These are phyloP conservation scores for Tarsius wallacei DNA, from an alignment of 2,797 vertebrate genomes.

Conservation along the genomic window DNA sequence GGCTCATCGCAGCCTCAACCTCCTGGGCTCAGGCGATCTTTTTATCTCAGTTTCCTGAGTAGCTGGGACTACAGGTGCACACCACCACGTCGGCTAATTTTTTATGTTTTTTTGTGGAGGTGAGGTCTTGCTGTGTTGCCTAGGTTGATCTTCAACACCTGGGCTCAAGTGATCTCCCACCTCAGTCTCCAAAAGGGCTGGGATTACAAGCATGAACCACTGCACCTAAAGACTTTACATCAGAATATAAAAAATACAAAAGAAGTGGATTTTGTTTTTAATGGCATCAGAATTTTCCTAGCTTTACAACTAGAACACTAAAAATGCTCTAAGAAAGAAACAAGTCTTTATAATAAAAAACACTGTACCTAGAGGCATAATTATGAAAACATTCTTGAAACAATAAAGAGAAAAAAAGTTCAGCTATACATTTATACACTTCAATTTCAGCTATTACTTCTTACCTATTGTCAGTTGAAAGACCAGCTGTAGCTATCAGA, in stretches of 20 bases:
- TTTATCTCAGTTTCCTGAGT: too few species aligned
- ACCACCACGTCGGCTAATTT: too few species aligned
- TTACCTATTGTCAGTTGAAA: conserved; percentile 98
- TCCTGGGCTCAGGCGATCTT: too few species aligned
- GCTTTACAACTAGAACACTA: conserved; percentile 24
- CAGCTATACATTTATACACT: background rate
- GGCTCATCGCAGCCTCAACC: too few species aligned
- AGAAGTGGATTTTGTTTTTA: conserved; percentile 36
- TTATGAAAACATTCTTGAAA: conserved; percentile 46
- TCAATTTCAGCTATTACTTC: conserved; percentile 57
- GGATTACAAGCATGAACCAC: too few species aligned
- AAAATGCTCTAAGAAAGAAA: background rate
- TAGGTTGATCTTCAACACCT: too few species aligned
- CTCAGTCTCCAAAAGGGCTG: too few species aligned
- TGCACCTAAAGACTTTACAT: conserved; percentile 9
- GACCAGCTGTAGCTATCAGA: conserved; percentile 97
- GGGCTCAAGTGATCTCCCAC: too few species aligned
- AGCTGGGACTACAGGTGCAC: too few species aligned
- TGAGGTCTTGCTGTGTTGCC: too few species aligned
- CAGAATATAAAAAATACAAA: conserved; percentile 65
- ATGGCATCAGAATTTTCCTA: conserved; percentile 42
- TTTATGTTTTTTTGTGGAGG: too few species aligned
- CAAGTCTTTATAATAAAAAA: conserved; percentile 54
- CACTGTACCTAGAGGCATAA: background rate
- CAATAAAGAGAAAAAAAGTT: conserved; percentile 15